These are phyloP conservation scores for Leptopilina clavipes DNA, from an alignment of 1,140 invertebrate genomes.

Conservation along the genomic window DNA sequence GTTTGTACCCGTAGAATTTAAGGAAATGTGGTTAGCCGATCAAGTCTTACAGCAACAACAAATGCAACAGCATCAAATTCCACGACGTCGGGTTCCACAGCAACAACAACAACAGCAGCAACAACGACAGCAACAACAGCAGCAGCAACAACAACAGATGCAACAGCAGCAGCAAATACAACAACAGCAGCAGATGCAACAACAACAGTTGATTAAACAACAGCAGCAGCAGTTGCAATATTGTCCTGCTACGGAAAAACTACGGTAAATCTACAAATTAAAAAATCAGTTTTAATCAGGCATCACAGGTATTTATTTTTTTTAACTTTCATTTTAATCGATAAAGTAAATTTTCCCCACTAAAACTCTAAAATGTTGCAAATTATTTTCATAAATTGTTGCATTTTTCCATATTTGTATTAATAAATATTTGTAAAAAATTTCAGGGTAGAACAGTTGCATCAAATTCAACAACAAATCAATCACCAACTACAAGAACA, in stretches of 20 bases:
- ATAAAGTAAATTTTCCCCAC: no score
- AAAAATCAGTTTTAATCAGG: no score
- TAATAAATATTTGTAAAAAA: no score
- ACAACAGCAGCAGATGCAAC: background rate
- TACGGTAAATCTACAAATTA: background rate
- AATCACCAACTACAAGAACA: background rate
- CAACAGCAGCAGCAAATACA: background rate
- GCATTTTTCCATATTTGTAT: no score
- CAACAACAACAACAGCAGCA: background rate
- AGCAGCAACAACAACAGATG: background rate
- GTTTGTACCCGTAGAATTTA: background rate
- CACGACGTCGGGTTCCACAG: constrained; percentile 37
- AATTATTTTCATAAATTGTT: no score
- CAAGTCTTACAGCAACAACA: constrained; percentile 43
- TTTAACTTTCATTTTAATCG: no score
- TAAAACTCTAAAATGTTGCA: no score
- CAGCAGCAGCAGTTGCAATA: constrained; percentile 42
- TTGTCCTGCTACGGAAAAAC: constrained; percentile 38
- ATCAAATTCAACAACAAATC: background rate
- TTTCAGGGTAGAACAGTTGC: no score
- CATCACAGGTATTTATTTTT: no score
- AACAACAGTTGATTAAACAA: background rate
- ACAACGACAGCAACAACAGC: constrained; percentile 38
- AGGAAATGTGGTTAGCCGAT: constrained; percentile 22
- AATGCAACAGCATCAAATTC: constrained; percentile 35